Conservation (phyloP, 2,888 invertebrate genomes). For the Pardosa pseudoannulata region DNA sequence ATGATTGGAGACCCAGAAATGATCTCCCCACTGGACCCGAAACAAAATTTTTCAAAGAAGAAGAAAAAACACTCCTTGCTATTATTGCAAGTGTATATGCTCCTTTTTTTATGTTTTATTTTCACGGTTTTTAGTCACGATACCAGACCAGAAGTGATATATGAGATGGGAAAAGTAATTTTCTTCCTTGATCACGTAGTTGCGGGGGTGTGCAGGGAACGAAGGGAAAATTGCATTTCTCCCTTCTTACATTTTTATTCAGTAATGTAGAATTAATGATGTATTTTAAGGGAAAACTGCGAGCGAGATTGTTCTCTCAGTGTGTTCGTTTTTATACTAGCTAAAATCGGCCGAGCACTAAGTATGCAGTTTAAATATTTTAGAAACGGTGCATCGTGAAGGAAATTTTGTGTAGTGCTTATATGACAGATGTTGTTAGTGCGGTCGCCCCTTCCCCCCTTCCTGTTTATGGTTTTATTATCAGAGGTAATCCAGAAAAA, state of each 20-base stretch:
- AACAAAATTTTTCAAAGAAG: background rate
- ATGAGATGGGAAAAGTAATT: background rate
- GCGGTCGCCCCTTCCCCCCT: no score
- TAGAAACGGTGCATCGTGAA: no score
- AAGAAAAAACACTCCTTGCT: background rate
- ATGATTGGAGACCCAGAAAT: background rate
- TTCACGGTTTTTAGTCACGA: background rate
- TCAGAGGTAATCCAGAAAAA: no score
- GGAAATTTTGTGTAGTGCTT: no score
- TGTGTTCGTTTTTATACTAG: no score
- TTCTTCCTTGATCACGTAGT: background rate
- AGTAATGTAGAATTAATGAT: background rate
- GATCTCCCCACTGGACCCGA: background rate
- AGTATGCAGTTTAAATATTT: no score
- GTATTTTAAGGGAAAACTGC: background rate
- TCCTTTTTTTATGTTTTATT: no score
- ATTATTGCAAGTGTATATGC: background rate
- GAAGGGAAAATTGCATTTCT: background rate
- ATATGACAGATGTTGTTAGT: no score
- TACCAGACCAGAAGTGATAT: conserved; percentile 9
- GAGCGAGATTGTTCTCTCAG: background rate
- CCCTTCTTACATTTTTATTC: background rate
- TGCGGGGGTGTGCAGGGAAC: background rate
- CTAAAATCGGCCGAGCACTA: no score
- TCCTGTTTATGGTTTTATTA: no score